These are phyloP conservation scores for Ctenopoma multispine DNA, from an alignment of 2,797 vertebrate genomes.

Conservation along the genomic window DNA sequence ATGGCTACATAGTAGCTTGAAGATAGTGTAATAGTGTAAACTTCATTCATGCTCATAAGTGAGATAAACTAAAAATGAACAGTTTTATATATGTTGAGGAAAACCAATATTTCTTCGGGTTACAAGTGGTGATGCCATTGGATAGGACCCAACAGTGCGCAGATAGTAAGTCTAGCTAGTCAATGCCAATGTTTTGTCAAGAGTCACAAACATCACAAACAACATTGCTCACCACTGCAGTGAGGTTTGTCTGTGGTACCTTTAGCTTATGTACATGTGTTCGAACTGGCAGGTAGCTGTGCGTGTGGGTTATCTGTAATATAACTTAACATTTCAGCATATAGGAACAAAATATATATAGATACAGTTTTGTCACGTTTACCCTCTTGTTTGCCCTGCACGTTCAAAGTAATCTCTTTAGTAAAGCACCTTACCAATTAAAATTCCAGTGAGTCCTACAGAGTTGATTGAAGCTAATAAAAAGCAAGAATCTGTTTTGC, in stretches of 20 bases:
- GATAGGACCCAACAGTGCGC: no score
- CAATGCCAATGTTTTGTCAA: neutral
- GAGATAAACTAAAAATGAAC: neutral
- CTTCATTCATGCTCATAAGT: neutral
- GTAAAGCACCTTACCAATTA: constrained; percentile 1
- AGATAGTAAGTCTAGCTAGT: neutral
- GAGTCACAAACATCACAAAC: no score
- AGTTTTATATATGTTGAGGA: neutral
- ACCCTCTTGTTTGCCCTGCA: neutral
- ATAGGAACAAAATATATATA: neutral
- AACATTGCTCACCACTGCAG: neutral
- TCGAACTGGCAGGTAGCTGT: no score
- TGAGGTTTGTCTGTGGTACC: neutral
- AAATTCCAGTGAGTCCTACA: neutral
- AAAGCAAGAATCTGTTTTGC: constrained; percentile 15
- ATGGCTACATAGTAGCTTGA: neutral
- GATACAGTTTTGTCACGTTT: neutral
- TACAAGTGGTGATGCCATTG: neutral
- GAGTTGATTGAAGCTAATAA: constrained; percentile 10
- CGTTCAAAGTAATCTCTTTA: neutral
- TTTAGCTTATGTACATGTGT: neutral
- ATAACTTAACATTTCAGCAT: neutral
- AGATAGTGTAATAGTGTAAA: neutral
- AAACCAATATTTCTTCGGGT: neutral
- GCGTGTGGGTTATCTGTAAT: neutral